Evolutionary conservation across 37 sponge, comb jelly and placozoan genomes (phyloP).

Genomic region (Beroe ovata): DNA sequence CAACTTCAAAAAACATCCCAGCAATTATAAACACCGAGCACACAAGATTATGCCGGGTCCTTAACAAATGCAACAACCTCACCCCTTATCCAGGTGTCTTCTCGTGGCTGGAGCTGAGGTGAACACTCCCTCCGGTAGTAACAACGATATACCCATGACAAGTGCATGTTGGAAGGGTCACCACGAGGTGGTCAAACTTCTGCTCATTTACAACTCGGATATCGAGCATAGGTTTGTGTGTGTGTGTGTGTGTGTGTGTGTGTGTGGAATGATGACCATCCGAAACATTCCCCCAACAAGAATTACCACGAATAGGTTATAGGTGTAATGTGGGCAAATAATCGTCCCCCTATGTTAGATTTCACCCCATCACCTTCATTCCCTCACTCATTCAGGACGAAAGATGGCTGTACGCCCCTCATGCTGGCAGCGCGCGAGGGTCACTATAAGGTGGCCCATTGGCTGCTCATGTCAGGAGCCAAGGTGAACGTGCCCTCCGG

Average conservation of each 20-base stretch:
- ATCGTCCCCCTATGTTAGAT: too few species aligned
- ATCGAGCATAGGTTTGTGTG: slow-evolving; percentile 64
- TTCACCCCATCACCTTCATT: too few species aligned
- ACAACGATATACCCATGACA: slow-evolving; percentile 67
- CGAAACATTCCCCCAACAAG: too few species aligned
- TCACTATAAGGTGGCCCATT: slow-evolving; percentile 69
- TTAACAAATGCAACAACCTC: too few species aligned
- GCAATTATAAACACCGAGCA: too few species aligned
- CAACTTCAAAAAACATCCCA: too few species aligned
- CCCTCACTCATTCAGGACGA: slow-evolving; percentile 82
- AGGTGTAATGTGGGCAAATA: too few species aligned
- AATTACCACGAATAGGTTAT: too few species aligned
- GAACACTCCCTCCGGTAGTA: slow-evolving; percentile 54
- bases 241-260: too few species aligned
- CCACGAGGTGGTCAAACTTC: slow-evolving; percentile 56
- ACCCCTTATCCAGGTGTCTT: slow-evolving; percentile 53
- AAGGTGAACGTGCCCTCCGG: slow-evolving; percentile 91
- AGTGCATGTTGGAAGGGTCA: slow-evolving; percentile 68
- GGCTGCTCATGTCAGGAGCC: slow-evolving; percentile 71
- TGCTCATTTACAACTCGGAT: slow-evolving; percentile 57
- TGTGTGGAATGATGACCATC: too few species aligned
- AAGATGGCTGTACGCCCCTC: slow-evolving; percentile 98
- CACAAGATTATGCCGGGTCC: too few species aligned
- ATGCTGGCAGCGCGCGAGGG: slow-evolving; percentile 90
- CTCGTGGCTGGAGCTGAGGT: slow-evolving; percentile 33